Base-by-base conservation (phyloP, 1,140 invertebrate genomes). In the Elymnias hypermnestra region DNA sequence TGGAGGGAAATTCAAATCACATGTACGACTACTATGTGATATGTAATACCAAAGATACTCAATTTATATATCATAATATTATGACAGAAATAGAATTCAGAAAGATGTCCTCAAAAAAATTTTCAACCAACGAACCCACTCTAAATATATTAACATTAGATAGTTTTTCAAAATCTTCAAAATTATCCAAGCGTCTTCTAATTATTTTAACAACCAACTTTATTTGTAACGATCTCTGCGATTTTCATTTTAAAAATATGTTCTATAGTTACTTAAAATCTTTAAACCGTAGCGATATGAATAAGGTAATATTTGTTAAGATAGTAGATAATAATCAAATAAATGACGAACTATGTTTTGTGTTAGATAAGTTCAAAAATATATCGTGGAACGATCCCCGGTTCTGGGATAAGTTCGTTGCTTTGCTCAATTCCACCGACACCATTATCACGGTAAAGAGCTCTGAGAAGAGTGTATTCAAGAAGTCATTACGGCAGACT, bases 1-100 rank as follows among this genome's bases (percentile, higher is more conserved):
- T 88, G 49, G 92, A 85, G 39, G 77, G 78, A 13, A 83, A 93
- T 66, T 88, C 90, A 19, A 93, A 94, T 68, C 90, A 93, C 44
- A 87, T 94, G 19, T 95, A 94, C 76, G 95, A 97, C 68, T 95
- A 94, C 28, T 97, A 95, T 78, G 88, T 97, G 67, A 92, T 95
- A 47, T 96, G 96, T 86, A 94, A 93, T 81, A 91, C 93, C 57
- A 92, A 94, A 74, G 95, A 97, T 82, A 92, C 94, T 35, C 90
- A 93, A 53, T 94, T 95, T 58, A 91, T 95, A 2, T 88, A 91
- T 8, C 89, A 94, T 62, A 91, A 92, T 47, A 88, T 97, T 19
- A 92, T 93, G 10, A 89, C 93, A 0, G 92, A 94, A 61, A 79
- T 97, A 42, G 95, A 97, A 70, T 83, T 78, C 48, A 71, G 82